Evolutionary conservation across 2,888 invertebrate species (phyloP), one percentile per base, ranked within the genome.

Genomic region (Belgica antarctica): DNA sequence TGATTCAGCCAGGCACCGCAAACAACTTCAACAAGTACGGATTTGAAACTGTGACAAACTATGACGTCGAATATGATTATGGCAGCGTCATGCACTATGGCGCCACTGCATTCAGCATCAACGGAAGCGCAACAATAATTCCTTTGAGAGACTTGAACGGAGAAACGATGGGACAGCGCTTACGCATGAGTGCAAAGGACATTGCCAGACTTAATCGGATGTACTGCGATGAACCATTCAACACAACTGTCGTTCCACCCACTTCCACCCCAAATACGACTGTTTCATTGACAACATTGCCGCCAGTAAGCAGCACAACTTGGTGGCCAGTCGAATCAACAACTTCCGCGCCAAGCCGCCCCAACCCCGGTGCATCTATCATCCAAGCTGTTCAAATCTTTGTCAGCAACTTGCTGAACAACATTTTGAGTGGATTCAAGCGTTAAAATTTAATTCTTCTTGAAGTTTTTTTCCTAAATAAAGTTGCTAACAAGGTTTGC

Each of bases 21-120:
- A 80, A 78, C 70, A 89, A 89, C 78, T 89, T 89, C 78, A 83
- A 82, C 72, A 89, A 87, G 76, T 81, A 85, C 0, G 81, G 82
- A n/a, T 75, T 78, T 27, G 78, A 79, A 15, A 79, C 78, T 28
- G 81, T 85, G 0, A 79, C 83, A 63, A 85, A 82, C 22, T 88
- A 81, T 75, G 86, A 86, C 1, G 83, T 89, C 0, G 78, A 81
- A 0, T 89, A 89, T 74, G 89, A 89, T 77, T 89, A 86, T 77
- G 83, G 84, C 12, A n/a, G n/a, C 3, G 41, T 41, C n/a, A 5
- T 57, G 80, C 82, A 82, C 71, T 82, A 82, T 72, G 77, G 79
- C 34, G 74, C 76, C 2, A 72, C 74, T 27, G 81, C 80, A 2
- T 82, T 82, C 72, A 78, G 81, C 0, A 78, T 75, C 66, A 78